A percentile compares a stretch with the other conserved stretches of the same genome.
Conservation (phyloP, 2,113 vertebrate species). For the Syngnathoides biaculeatus region DNA sequence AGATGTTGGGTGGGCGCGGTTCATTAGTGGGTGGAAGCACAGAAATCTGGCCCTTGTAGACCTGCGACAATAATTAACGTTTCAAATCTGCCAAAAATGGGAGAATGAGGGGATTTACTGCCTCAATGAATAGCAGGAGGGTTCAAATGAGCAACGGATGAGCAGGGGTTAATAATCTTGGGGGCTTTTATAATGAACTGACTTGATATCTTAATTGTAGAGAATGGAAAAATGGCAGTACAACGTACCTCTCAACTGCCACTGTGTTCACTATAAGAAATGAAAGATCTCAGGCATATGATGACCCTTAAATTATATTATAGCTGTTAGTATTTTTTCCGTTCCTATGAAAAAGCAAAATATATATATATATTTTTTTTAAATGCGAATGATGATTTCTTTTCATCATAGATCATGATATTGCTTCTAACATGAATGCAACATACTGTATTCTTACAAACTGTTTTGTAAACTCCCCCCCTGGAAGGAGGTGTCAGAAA, state of each 20-base stretch:
- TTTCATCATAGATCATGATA: not conserved
- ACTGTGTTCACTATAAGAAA: conserved; percentile 42
- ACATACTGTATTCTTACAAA: too few relatives aligned
- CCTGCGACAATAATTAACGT: conserved; percentile 49
- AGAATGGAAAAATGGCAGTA: conserved; percentile 13
- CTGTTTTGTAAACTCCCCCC: too few relatives aligned
- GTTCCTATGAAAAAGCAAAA: not conserved
- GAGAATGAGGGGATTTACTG: conserved; percentile 40
- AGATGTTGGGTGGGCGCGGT: conserved; percentile 45
- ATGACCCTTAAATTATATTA: conserved; percentile 31
- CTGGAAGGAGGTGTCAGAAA: too few relatives aligned
- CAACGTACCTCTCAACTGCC: conserved; percentile 26
- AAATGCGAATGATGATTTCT: not conserved
- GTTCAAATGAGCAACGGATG: conserved; percentile 12
- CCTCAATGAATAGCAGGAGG: conserved; percentile 30
- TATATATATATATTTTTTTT: too few relatives aligned
- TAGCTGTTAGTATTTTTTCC: not conserved
- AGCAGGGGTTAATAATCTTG: conserved; percentile 40
- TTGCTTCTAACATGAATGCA: not conserved
- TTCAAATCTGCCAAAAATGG: conserved; percentile 49
- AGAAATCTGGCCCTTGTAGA: conserved; percentile 50
- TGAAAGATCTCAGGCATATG: conserved; percentile 46
- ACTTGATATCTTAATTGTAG: conserved; percentile 45
- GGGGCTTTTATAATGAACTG: conserved; percentile 58
- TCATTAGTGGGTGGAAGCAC: conserved; percentile 29